phyloP scores from a whole-genome alignment of 1,140 invertebrate genomes.

The Drosophila truncata region DNA sequence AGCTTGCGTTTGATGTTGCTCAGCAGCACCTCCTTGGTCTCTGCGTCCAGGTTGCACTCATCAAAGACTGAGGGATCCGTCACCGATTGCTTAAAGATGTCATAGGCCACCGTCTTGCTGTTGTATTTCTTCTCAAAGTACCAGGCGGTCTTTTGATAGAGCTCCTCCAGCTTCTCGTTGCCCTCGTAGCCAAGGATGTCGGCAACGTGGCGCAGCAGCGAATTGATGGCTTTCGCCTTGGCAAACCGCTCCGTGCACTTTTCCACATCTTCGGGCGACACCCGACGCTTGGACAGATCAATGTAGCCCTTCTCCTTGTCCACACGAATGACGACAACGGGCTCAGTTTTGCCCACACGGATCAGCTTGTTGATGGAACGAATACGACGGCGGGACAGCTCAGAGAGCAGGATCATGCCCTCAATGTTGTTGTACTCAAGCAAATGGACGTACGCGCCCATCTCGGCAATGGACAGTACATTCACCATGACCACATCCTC shows the following conservation, averaged over 20 bases:
- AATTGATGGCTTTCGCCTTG: constrained; percentile 99
- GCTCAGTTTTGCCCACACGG: constrained; percentile 98
- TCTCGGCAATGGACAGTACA: constrained; percentile 98
- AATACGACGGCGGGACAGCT: constrained; percentile 98
- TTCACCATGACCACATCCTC: constrained; percentile 99
- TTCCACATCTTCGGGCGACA: constrained; percentile 98
- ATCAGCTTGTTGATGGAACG: constrained; percentile 99
- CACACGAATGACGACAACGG: constrained; percentile 99
- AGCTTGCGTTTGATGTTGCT: constrained; percentile 98
- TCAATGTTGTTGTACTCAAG: constrained; percentile 99
- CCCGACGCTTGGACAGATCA: constrained; percentile 99
- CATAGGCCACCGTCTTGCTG: constrained; percentile 97
- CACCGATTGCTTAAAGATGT: constrained; percentile 99
- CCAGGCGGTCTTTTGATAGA: constrained; percentile 99
- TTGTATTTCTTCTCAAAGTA: constrained; percentile 99
- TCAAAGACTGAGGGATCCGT: constrained; percentile 96
- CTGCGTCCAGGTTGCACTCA: constrained; percentile 97
- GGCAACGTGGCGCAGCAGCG: constrained; percentile 98
- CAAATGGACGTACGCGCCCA: constrained; percentile 99
- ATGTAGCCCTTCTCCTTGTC: constrained; percentile 99
- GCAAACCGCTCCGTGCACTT: constrained; percentile 99
- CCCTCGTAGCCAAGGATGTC: constrained; percentile 96
- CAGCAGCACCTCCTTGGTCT: constrained; percentile 96
- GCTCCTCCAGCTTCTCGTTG: constrained; percentile 96
- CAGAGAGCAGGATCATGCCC: constrained; percentile 97